These are phyloP conservation scores for Drosophila mercatorum DNA, from an alignment of 2,888 invertebrate species.

Conservation along the genomic window DNA sequence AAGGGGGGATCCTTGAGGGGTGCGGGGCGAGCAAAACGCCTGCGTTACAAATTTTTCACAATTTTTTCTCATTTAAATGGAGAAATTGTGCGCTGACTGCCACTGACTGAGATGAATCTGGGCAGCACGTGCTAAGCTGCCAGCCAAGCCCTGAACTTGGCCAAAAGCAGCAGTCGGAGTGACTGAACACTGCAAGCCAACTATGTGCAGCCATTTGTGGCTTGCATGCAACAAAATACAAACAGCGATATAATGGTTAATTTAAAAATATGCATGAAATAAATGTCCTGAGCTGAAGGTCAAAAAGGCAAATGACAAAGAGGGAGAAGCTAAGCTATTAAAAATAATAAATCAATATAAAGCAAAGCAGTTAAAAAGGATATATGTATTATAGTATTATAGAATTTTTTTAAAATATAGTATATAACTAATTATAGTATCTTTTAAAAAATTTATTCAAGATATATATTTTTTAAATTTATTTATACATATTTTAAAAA, in stretches of 20 bases:
- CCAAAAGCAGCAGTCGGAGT: slow-evolving; percentile 15
- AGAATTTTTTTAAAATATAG: too few species aligned
- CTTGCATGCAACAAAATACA: slow-evolving; percentile 47
- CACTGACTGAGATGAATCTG: slow-evolving; percentile 75
- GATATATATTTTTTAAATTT: too few species aligned
- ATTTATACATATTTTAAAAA: too few species aligned
- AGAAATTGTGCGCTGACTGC: slow-evolving; percentile 69
- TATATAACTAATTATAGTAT: too few species aligned
- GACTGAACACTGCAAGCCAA: slow-evolving; percentile 19
- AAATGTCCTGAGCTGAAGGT: slow-evolving; percentile 30
- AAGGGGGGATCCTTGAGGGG: background rate
- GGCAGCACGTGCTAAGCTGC: slow-evolving; percentile 66
- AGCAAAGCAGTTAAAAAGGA: background rate
- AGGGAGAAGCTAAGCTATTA: background rate
- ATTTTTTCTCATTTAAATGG: slow-evolving; percentile 76
- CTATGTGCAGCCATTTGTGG: slow-evolving; percentile 52
- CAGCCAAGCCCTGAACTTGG: slow-evolving; percentile 49
- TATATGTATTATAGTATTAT: too few species aligned
- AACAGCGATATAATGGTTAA: slow-evolving; percentile 14
- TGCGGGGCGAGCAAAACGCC: slow-evolving; percentile 57
- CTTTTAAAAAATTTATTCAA: too few species aligned
- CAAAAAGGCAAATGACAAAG: slow-evolving; percentile 16
- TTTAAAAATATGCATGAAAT: slow-evolving; percentile 13
- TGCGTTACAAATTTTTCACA: slow-evolving; percentile 73
- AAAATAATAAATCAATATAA: background rate